These are phyloP conservation scores for Liparis tanakae DNA, from an alignment of 2,797 vertebrate species.

Conservation along the genomic window DNA sequence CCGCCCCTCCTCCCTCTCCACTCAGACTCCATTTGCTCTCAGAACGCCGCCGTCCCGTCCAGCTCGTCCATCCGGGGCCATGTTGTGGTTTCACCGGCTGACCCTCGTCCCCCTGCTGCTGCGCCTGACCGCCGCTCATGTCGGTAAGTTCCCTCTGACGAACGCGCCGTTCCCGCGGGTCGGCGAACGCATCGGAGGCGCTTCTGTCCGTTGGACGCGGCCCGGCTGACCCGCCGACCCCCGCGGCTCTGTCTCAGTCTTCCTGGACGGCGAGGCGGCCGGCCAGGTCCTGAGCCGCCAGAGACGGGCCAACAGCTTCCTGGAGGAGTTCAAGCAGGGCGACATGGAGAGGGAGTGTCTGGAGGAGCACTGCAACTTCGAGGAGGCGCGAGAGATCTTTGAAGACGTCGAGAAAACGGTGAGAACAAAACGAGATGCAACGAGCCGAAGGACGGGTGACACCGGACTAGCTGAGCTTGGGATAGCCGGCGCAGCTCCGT, in stretches of 20 bases:
- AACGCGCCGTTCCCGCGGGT: not conserved
- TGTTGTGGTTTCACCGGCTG: constrained; percentile 45
- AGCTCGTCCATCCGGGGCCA: constrained; percentile 41
- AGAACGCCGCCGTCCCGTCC: constrained; percentile 4
- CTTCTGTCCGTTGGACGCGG: too few species aligned
- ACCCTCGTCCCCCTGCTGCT: constrained; percentile 54
- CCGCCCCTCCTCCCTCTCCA: constrained; percentile 22
- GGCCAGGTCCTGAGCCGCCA: constrained; percentile 80
- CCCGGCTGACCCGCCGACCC: too few species aligned
- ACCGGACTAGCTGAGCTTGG: not conserved
- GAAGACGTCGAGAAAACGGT: constrained; percentile 87
- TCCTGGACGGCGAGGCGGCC: constrained; percentile 82
- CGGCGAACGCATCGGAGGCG: too few species aligned
- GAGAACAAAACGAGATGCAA: constrained; percentile 33
- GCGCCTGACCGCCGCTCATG: constrained; percentile 37
- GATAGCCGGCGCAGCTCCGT: not conserved
- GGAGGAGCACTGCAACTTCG: constrained; percentile 88
- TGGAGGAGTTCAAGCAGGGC: constrained; percentile 88
- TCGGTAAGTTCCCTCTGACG: constrained; percentile 46
- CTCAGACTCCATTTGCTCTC: constrained; percentile 46
- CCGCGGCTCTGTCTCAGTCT: constrained; percentile 84
- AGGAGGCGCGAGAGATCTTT: constrained; percentile 94
- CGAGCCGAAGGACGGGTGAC: not conserved
- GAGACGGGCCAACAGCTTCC: constrained; percentile 86
- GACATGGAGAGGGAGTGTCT: constrained; percentile 91